phyloP scores from a whole-genome alignment of 2,113 vertebrate genomes.

The Lipotes vexillifer region DNA sequence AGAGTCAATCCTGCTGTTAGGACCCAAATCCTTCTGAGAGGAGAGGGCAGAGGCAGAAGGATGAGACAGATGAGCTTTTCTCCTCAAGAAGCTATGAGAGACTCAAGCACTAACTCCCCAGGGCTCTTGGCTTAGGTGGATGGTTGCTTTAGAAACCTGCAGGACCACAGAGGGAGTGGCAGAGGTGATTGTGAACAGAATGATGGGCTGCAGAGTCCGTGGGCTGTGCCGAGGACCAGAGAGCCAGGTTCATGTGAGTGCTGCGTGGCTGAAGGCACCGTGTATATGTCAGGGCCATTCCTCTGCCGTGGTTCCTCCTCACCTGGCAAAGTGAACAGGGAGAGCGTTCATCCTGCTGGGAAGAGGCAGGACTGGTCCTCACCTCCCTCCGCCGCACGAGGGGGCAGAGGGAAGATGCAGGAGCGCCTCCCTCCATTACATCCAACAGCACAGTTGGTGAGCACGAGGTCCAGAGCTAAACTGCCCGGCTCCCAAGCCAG shows the following conservation, averaged over 20 bases:
- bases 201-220: not conserved
- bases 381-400: fast-evolving
- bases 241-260: no score
- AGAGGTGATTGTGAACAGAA: not conserved
- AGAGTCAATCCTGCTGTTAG: not conserved
- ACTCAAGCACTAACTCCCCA: not conserved
- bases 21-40: not conserved
- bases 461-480: not conserved
- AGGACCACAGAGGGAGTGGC: no score
- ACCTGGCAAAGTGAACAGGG: not conserved
- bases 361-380: no score
- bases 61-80: not conserved
- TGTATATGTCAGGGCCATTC: fast-evolving
- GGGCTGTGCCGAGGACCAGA: no score
- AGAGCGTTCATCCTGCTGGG: no score
- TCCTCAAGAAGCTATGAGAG: not conserved
- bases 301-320: fast-evolving
- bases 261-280: fast-evolving
- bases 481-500: not conserved
- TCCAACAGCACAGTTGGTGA: fast-evolving
- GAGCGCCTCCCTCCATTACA: fast-evolving
- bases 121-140: not conserved
- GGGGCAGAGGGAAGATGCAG: not conserved
- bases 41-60: not conserved
- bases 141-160: not conserved